Conservation (phyloP, 2,113 vertebrate genomes). For the Synchiropus splendidus region DNA sequence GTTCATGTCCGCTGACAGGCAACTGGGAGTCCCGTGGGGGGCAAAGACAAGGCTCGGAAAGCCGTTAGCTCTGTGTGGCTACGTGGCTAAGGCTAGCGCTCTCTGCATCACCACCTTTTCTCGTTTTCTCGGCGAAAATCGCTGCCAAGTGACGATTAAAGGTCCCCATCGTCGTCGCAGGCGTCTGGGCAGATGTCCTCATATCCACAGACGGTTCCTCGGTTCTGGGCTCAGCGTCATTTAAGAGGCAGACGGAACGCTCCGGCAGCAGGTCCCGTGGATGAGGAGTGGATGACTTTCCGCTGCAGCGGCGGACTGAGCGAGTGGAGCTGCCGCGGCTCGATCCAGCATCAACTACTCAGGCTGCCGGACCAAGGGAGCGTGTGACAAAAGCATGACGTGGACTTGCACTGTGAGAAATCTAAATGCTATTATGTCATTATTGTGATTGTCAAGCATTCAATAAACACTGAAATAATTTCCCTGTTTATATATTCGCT, state of each 20-base stretch:
- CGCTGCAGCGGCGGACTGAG: slow-evolving; percentile 3
- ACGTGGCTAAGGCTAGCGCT: slow-evolving; percentile 34
- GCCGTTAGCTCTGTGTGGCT: slow-evolving; percentile 33
- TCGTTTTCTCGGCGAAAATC: slow-evolving; percentile 38
- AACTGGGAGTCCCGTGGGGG: neutral
- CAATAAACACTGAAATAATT: neutral
- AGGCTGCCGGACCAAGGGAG: slow-evolving; percentile 46
- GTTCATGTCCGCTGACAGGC: too few relatives aligned
- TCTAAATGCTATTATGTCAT: too few relatives aligned
- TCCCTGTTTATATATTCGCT: neutral
- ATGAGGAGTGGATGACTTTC: neutral
- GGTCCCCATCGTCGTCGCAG: slow-evolving; percentile 17
- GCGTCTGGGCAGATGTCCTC: slow-evolving; percentile 24
- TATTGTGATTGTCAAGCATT: neutral
- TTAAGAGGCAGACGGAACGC: neutral
- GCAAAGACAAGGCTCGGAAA: neutral
- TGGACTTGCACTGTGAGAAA: neutral
- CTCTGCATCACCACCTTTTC: slow-evolving; percentile 53
- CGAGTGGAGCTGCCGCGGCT: slow-evolving; percentile 27
- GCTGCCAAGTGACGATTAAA: slow-evolving; percentile 18
- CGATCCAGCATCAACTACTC: slow-evolving; percentile 37
- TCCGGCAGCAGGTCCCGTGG: neutral
- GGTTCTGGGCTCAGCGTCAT: too few relatives aligned
- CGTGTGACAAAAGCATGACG: slow-evolving; percentile 20
- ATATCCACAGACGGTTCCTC: slow-evolving; percentile 19